Evolutionary conservation across 2,113 vertebrate species (phyloP).

Genomic region (Mastomys coucha): DNA sequence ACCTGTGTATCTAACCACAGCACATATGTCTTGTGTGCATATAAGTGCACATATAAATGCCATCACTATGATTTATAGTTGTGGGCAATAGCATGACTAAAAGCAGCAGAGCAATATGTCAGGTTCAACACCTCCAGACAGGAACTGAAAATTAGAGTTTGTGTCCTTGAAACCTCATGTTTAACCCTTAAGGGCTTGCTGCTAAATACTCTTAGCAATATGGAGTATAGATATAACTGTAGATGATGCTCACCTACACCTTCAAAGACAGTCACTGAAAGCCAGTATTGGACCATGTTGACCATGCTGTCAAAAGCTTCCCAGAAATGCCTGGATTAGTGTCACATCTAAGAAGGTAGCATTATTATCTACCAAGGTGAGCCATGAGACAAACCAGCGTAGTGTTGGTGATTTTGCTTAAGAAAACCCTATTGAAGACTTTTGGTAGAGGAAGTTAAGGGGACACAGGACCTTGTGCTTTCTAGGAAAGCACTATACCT

Average conservation of each 20-base stretch:
- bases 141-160: not conserved
- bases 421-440: not conserved
- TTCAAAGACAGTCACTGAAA: not conserved
- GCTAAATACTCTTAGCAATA: too few species aligned
- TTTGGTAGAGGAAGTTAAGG: not conserved
- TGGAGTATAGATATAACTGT: not conserved
- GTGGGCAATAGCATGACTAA: not conserved
- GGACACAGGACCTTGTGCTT: not conserved
- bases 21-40: rapidly evolving
- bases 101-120: not conserved
- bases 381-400: not conserved
- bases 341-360: not conserved
- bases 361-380: not conserved
- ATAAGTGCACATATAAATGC: not conserved
- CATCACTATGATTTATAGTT: not conserved
- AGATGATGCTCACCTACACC: not conserved
- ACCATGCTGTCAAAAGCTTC: not conserved
- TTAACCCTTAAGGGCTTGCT: not conserved
- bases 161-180: not conserved
- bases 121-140: not conserved
- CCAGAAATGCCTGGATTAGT: not conserved
- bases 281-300: too few species aligned
- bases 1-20: not conserved
- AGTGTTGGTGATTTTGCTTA: not conserved
- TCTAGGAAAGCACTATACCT: not conserved